Evolutionary conservation across 2,113 vertebrate species (phyloP), one percentile per base, ranked within the genome.

Genomic region (Erpornis zantholeuca): DNA sequence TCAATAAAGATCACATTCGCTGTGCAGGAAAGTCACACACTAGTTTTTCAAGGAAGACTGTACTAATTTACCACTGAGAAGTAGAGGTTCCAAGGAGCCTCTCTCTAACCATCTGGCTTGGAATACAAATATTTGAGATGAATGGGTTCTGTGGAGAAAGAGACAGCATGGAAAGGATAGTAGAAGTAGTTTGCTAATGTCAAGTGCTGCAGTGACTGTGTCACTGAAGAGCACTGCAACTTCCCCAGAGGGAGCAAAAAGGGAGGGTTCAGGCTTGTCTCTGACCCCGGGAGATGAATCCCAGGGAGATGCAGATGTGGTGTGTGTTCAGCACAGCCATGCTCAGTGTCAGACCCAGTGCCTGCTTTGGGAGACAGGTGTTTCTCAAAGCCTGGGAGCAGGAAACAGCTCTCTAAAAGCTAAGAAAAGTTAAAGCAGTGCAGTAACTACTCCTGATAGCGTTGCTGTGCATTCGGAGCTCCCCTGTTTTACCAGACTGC

Each of bases 301-400:
- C 3, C 0, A 0, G 10, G 60, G 68, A 66, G 27, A 7, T 33
- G 42, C 19, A 38, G 64, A 49, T 44, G 28, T 17, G 35, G 15
- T 0, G 5, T 10, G 13, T 35, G 33, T 29, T 15, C 15, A 33
- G 49, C 0, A 2, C 31, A 23, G n/a, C 44, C n/a, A 28, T 14
- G 15, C 45, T 24, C 23, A 13, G 22, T 24, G 23, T 49, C 49
- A 13, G 15, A 23, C 40, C 31, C 15, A 4, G 33, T 13, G 24
- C 29, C 52, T 69, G 24, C 45, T 61, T 36, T n/a, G 52, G 70
- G 42, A 70, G 28, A 16, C 8, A 2, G 11, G 6, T 17, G 9
- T 36, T 83, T 83, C 49, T 72, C 33, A 59, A 29, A 65, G 22
- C 24, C 69, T 23, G 21, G 29, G 25, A 9, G 4, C 2, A 2